Evolutionary conservation across 2,888 invertebrate species (phyloP), one percentile per base, ranked within the genome.

Genomic region (Heliconius ethilla): DNA sequence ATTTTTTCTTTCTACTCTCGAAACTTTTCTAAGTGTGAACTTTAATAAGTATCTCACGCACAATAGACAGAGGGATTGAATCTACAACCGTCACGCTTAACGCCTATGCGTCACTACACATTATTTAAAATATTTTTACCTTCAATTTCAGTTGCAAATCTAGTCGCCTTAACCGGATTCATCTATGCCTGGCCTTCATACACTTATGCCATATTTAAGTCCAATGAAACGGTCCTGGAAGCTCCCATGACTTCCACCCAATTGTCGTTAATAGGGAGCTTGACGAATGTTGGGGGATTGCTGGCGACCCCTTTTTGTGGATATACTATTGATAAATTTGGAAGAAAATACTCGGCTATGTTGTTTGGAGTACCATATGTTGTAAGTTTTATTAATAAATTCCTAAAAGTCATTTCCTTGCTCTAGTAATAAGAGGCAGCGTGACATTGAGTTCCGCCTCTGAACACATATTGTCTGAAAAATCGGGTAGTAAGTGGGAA

Each of bases 111-210:
- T n/a, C 10, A 55, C 9, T n/a, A 9, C 7, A 55, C 22, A 55
- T 59, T 4, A 25, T 13, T 0, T 63, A 10, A 9, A n/a, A 75
- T 33, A 33, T 25, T 37, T 33, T 25, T 40, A 15, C 45, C 18
- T 37, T 9, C 11, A 40, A 22, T 76, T 76, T 62, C 69, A 76
- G 75, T 76, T 29, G 69, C 75, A 13, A 76, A 76, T 76, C 84
- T 92, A 75, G 89, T 89, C 22, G 83, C 86, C 15, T 86, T 92
- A 18, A 91, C 92, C 0, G 94, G 94, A 0, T 89, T 91, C 70
- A 82, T 92, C 4, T 86, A 87, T 78, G 90, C 93, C 0, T 94
- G 94, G 94, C 93, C 94, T 0, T 94, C 94, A 0, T 91, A 89
- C 79, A 93, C 92, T 0, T 83, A 90, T n/a, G 88, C 86, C 3